Evolutionary conservation across 2,888 invertebrate genomes (phyloP), one percentile per base, ranked within the genome.

Genomic region (Thereva nobilitata): DNA sequence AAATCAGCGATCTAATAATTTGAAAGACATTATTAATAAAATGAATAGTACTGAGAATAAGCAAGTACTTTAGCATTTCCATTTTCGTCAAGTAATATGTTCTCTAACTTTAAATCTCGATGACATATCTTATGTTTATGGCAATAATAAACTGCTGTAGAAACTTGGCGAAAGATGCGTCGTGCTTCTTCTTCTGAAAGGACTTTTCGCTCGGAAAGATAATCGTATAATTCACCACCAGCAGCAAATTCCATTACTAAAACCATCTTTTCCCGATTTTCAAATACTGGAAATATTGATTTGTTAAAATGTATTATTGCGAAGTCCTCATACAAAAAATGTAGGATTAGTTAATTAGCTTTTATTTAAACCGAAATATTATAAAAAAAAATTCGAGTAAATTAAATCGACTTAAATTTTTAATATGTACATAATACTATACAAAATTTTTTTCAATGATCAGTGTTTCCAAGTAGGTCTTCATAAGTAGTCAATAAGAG

Each of bases 221-320:
- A 97, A 83, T 97, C 98, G 80, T 98, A 99, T 40, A 99, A 84
- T 83, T 99, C 99, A 68, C 99, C 98, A 68, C 98, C 98, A 69
- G 93, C 93, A 72, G 98, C 98, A 82, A 97, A 98, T 83, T 99
- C 98, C 97, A 99, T 97, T 41, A 99, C 97, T 72, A 99, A 86
- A 74, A 99, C 97, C 89, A 99, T 98, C 84, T 97, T 97, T 83
- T 99, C 98, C 77, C 94, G 90, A 84, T 98, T 99, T 85, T 99
- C 99, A 84, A 99, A 99, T 75, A 99, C 98, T 95, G 84, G 71
- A 86, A 50, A n/a, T n/a, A 42, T 42, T 42, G n/a, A 42, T 42
- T 42, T 42, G 42, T 42, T 42, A 42, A 5, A 42, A 42, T 9
- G n/a, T 42, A 42, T n/a, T n/a, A n/a, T n/a, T n/a, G n/a, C n/a